These are phyloP conservation scores for Coreius guichenoti DNA, from an alignment of 2,797 vertebrate genomes.

Conservation along the genomic window DNA sequence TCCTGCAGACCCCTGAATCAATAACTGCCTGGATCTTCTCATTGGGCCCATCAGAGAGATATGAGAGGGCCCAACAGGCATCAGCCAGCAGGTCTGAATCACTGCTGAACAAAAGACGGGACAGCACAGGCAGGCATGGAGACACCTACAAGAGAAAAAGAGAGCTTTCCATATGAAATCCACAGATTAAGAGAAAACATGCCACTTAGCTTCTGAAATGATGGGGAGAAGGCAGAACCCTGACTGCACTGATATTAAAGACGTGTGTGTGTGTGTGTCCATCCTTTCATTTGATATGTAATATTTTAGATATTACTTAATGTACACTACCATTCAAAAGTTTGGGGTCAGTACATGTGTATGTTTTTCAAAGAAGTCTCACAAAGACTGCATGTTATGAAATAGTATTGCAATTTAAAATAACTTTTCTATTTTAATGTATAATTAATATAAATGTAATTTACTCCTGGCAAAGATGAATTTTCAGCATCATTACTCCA, in stretches of 20 bases:
- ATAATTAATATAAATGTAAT: neutral
- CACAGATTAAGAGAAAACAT: neutral
- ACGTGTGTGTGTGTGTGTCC: neutral
- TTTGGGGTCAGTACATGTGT: neutral
- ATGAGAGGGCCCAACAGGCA: conserved; percentile 98
- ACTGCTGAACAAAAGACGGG: conserved; percentile 95
- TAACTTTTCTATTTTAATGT: neutral
- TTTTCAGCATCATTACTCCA: too few relatives aligned
- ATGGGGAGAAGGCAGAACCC: too few relatives aligned
- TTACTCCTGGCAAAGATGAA: neutral
- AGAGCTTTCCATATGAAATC: neutral
- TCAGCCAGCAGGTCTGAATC: conserved; percentile 97
- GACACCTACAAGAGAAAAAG: conserved; percentile 84
- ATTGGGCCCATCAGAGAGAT: conserved; percentile 98
- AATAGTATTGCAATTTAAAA: neutral
- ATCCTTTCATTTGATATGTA: neutral
- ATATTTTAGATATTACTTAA: neutral
- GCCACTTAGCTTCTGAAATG: neutral
- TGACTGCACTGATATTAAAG: neutral
- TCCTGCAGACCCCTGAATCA: conserved; percentile 95
- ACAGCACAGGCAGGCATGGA: conserved; percentile 94
- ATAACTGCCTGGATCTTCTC: conserved; percentile 99
- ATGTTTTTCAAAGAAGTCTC: neutral
- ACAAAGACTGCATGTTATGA: too few relatives aligned
- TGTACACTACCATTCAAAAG: neutral